Conservation (phyloP, 1,140 invertebrate genomes). For the Sarcophaga bullata region DNA sequence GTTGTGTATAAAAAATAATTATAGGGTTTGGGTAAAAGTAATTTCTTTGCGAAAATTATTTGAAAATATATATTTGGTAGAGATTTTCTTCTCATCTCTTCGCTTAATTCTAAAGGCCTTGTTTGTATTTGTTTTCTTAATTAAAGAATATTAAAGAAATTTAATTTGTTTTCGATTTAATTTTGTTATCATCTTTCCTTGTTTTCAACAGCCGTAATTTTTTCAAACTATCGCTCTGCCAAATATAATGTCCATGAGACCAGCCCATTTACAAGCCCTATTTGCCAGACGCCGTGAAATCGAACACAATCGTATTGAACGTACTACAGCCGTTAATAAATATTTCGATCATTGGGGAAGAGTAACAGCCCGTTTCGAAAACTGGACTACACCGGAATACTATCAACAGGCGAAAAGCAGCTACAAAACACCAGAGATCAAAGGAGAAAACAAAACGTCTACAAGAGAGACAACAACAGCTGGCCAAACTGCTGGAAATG, state of each 20-base stretch:
- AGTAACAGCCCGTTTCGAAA: conserved; percentile 62
- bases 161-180: too few relatives aligned
- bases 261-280: conserved; percentile 54
- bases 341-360: conserved; percentile 64
- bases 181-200: too few relatives aligned
- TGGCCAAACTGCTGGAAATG: conserved; percentile 67
- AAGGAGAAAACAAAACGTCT: conserved; percentile 66
- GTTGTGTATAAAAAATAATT: too few relatives aligned
- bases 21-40: too few relatives aligned
- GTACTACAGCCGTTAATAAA: conserved; percentile 55
- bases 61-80: too few relatives aligned
- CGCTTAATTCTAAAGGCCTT: too few relatives aligned
- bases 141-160: too few relatives aligned
- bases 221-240: too few relatives aligned
- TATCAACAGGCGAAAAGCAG: conserved; percentile 65
- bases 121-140: too few relatives aligned
- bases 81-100: too few relatives aligned
- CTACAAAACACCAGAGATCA: conserved; percentile 61
- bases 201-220: too few relatives aligned
- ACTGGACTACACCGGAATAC: conserved; percentile 68
- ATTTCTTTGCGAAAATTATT: too few relatives aligned
- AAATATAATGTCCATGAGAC: conserved; percentile 34
- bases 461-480: conserved; percentile 64
- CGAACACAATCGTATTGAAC: conserved; percentile 57
- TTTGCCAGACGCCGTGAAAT: conserved; percentile 57